phyloP scores from a whole-genome alignment of 2,797 vertebrate species.

The Pseudomugil tenellus region DNA sequence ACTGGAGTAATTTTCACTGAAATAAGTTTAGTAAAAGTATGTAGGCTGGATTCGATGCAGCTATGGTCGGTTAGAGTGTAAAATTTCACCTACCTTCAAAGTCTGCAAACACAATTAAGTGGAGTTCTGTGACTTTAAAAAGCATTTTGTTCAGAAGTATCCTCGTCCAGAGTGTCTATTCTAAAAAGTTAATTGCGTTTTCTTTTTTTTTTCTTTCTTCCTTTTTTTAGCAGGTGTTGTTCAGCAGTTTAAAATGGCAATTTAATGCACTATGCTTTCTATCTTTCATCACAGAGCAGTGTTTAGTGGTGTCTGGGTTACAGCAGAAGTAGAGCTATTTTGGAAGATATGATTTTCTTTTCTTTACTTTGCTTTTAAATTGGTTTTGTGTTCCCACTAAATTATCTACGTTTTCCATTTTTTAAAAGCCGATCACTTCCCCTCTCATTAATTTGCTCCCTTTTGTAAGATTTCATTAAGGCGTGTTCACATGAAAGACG shows the following conservation, averaged over 20 bases:
- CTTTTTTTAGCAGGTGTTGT: conserved; percentile 63
- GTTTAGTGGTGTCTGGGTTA: conserved; percentile 31
- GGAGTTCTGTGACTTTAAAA: conserved; percentile 74
- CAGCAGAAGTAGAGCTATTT: conserved; percentile 5
- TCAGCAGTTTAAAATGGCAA: conserved; percentile 61
- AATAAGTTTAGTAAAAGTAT: conserved; percentile 58
- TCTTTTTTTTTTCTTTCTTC: conserved; percentile 54
- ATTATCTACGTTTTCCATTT: conserved; percentile 23
- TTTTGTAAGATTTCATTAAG: conserved; percentile 37
- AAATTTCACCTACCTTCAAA: conserved; percentile 78
- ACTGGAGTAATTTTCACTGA: conserved; percentile 66
- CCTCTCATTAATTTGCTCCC: conserved; percentile 45
- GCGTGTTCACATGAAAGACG: conserved; percentile 42
- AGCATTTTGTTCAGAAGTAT: conserved; percentile 63
- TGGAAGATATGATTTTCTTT: conserved; percentile 1
- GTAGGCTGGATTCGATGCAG: conserved; percentile 69
- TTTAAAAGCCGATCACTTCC: conserved; percentile 29
- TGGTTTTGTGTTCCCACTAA: conserved; percentile 27
- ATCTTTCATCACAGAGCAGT: conserved; percentile 38
- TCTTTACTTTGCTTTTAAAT: conserved; percentile 24
- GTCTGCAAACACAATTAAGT: conserved; percentile 73
- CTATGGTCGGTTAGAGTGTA: conserved; percentile 69
- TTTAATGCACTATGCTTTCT: conserved; percentile 57
- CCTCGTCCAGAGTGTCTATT: conserved; percentile 72
- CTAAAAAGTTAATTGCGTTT: conserved; percentile 80